Conservation (phyloP, 2,797 vertebrate species). For the Nasua narica region DNA sequence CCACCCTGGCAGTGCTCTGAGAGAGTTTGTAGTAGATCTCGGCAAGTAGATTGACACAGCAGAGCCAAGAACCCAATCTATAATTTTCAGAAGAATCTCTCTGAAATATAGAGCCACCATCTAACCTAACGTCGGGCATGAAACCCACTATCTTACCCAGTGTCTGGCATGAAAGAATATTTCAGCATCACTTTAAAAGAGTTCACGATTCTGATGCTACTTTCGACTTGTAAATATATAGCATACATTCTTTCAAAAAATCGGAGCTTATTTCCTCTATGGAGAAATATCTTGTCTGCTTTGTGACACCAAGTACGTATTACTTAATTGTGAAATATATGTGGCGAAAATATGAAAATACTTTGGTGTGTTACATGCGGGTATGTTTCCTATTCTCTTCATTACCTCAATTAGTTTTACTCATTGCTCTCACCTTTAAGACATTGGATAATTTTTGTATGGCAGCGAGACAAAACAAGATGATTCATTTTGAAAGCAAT, state of each 20-base stretch:
- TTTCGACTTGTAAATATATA: neutral
- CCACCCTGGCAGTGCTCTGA: conserved; percentile 80
- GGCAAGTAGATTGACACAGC: conserved; percentile 78
- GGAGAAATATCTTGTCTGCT: neutral
- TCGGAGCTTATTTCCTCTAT: neutral
- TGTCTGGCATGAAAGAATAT: neutral
- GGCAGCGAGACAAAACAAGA: conserved; percentile 20
- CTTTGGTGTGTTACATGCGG: neutral
- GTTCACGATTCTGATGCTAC: neutral
- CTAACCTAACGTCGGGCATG: neutral
- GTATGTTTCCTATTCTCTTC: conserved; percentile 56
- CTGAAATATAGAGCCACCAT: conserved; percentile 51
- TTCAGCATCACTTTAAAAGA: neutral
- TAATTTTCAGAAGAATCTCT: conserved; percentile 59
- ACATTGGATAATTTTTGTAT: conserved; percentile 45
- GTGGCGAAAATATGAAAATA: conserved; percentile 54
- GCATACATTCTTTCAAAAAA: neutral
- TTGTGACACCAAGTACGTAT: conserved; percentile 19
- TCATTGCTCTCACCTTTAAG: conserved; percentile 45
- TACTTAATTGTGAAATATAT: conserved; percentile 61
- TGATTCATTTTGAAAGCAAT: conserved; percentile 30
- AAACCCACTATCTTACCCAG: neutral
- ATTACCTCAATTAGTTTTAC: conserved; percentile 70
- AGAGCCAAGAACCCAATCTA: conserved; percentile 54
- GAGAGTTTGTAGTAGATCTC: conserved; percentile 86